Percentiles rank a stretch among this genome's conserved stretches.
These are phyloP conservation scores for Lucilia cuprina DNA, from an alignment of 1,140 invertebrate species.

Conservation along the genomic window DNA sequence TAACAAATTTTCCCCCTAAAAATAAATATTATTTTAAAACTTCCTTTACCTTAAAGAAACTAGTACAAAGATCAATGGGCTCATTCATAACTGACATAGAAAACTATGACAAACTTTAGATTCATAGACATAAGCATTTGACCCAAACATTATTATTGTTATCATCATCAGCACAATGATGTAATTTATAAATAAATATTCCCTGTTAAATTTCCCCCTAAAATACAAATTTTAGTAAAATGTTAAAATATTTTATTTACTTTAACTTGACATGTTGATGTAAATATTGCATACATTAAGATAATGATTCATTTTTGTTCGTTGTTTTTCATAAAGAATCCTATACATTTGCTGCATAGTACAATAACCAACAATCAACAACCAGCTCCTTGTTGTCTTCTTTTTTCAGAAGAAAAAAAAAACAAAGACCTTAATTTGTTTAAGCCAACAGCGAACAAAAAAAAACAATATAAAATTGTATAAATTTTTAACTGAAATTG, in stretches of 20 bases:
- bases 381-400: no score
- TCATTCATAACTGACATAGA: no score
- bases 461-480: background rate
- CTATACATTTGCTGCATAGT: no score
- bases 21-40: background rate
- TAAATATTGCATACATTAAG: background rate
- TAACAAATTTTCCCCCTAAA: background rate
- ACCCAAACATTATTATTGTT: no score
- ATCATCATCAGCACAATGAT: background rate
- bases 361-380: no score
- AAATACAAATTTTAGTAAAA: background rate
- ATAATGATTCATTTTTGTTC: background rate
- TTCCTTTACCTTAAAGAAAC: no score
- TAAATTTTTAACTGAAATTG: background rate
- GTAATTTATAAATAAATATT: background rate
- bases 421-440: background rate
- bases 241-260: constrained; percentile 4
- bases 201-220: background rate
- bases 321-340: background rate
- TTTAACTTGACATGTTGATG: background rate
- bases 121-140: no score
- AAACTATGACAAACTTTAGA: no score
- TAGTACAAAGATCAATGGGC: no score
- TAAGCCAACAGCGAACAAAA: no score
- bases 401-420: no score